phyloP scores from a whole-genome alignment of 2,797 vertebrate species.

The Harpagifer antarcticus region DNA sequence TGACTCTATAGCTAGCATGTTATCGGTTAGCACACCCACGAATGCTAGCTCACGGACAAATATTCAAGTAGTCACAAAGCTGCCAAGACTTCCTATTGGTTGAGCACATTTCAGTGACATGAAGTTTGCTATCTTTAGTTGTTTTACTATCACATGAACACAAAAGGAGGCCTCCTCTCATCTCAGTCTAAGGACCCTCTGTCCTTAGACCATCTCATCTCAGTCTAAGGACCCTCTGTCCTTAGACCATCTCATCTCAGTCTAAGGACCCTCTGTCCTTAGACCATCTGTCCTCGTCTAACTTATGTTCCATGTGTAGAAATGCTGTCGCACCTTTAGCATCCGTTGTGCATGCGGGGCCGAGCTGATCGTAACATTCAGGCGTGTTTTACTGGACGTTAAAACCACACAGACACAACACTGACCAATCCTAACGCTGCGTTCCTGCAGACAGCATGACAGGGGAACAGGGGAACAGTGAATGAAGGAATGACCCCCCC shows the following conservation, averaged over 20 bases:
- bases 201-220: no score
- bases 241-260: no score
- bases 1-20: not conserved
- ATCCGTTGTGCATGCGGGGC: conserved; percentile 89
- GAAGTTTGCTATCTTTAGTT: not conserved
- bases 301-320: not conserved
- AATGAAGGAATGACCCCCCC: conserved; percentile 70
- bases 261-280: no score
- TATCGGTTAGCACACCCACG: no score
- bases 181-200: no score
- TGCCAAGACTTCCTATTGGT: not conserved
- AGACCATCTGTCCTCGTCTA: no score
- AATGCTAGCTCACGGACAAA: not conserved
- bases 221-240: no score
- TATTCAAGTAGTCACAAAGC: not conserved
- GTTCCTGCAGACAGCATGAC: conserved; percentile 90
- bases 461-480: conserved; percentile 75
- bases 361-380: conserved; percentile 83
- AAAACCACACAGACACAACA: conserved; percentile 66
- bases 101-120: not conserved
- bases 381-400: conserved; percentile 81
- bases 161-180: not conserved
- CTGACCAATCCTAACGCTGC: conserved; percentile 63
- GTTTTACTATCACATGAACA: not conserved
- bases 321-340: conserved; percentile 64